Percentiles rank a stretch among this genome's conserved stretches.
These are phyloP conservation scores for Huso huso DNA, from an alignment of 2,797 vertebrate species.

Conservation along the genomic window DNA sequence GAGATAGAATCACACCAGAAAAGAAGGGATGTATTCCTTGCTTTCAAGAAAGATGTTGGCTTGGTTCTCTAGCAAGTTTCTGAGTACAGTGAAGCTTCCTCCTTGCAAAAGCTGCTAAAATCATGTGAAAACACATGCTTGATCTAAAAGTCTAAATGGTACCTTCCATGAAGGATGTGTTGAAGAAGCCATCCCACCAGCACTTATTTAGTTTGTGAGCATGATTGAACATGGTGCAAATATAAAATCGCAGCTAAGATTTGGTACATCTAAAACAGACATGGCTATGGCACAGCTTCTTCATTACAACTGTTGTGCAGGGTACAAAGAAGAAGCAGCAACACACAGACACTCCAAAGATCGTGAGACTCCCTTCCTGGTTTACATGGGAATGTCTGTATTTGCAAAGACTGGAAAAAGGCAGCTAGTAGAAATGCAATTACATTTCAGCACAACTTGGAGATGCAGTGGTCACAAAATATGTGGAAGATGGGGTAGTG, in stretches of 20 bases:
- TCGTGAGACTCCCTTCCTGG: constrained; percentile 12
- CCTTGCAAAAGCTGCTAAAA: no score
- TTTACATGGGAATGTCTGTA: constrained; percentile 17
- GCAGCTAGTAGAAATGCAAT: constrained; percentile 8
- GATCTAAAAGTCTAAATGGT: no score
- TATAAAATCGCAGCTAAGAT: not conserved
- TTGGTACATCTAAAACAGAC: constrained; percentile 2
- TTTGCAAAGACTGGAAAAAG: constrained; percentile 15
- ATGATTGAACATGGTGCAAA: no score
- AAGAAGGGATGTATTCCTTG: no score
- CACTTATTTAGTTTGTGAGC: not conserved
- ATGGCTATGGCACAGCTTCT: not conserved
- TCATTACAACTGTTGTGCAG: not conserved
- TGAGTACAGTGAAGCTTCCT: no score
- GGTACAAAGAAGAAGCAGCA: constrained; percentile 13
- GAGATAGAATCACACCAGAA: no score
- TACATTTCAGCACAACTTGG: constrained; percentile 11
- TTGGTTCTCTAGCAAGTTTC: no score
- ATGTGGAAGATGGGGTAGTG: constrained; percentile 9
- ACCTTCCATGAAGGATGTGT: no score
- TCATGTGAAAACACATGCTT: no score
- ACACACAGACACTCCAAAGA: constrained; percentile 13
- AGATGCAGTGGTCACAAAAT: constrained; percentile 2
- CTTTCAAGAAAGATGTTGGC: no score
- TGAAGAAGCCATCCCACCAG: no score